Conservation (phyloP, 2,113 vertebrate genomes). For the Lethenteron reissneri region DNA sequence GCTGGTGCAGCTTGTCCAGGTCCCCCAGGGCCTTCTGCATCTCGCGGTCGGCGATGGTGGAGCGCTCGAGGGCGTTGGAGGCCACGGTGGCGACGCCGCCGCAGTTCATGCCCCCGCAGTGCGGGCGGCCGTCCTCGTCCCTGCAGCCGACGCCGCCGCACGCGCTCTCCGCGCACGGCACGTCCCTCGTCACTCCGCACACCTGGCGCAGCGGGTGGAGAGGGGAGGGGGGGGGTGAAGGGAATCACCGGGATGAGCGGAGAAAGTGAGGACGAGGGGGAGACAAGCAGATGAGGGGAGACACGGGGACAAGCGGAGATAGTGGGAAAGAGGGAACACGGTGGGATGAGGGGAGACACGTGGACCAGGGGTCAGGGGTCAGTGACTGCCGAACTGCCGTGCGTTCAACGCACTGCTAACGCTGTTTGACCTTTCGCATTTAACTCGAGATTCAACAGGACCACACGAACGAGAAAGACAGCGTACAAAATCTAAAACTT, state of each 20-base stretch:
- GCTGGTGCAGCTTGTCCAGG: conserved; percentile 68
- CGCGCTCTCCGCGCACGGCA: conserved; percentile 28
- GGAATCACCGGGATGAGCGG: not conserved
- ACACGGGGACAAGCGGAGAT: not conserved
- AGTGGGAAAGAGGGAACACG: not conserved
- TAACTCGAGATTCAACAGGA: too few relatives aligned
- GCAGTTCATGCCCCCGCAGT: conserved; percentile 58
- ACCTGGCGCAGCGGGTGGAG: conserved; percentile 26
- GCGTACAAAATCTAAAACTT: too few relatives aligned
- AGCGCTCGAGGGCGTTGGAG: conserved; percentile 38
- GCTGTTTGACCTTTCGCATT: too few relatives aligned
- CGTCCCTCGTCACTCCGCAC: conserved; percentile 39
- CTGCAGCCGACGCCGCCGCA: conserved; percentile 55
- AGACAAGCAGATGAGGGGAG: not conserved
- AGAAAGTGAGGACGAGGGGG: not conserved
- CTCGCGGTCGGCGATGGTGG: conserved; percentile 53
- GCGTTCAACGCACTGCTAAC: too few relatives aligned
- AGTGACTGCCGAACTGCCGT: not conserved
- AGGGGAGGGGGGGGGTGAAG: not conserved
- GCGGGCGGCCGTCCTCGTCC: conserved; percentile 29
- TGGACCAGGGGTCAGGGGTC: not conserved
- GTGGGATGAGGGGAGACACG: not conserved
- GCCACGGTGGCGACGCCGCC: conserved; percentile 35
- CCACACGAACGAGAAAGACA: too few relatives aligned
- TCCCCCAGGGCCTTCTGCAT: conserved; percentile 56